phyloP scores from a whole-genome alignment of 2,113 vertebrate genomes.

The Piprites chloris region DNA sequence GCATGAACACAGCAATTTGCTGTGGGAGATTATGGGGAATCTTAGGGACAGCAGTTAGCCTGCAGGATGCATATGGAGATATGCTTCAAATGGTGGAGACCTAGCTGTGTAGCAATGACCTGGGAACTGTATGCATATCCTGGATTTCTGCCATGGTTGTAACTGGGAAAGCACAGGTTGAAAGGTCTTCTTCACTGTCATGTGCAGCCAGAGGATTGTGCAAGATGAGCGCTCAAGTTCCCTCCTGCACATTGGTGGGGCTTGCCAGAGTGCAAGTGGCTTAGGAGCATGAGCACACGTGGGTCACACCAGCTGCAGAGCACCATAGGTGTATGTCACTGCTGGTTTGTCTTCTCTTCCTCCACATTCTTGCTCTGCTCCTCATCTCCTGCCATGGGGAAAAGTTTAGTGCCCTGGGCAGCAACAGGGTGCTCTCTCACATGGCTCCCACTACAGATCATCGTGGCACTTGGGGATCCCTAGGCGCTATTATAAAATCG shows the following conservation, averaged over 20 bases:
- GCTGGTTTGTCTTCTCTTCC: not conserved
- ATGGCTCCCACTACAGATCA: fast-evolving
- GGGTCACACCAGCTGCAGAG: not conserved
- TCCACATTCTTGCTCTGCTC: not conserved
- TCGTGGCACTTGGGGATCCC: not conserved
- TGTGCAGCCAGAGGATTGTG: not conserved
- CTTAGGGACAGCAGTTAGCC: not conserved
- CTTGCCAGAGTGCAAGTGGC: not conserved
- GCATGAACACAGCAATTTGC: not conserved
- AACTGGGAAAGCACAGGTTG: not conserved
- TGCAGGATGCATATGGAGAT: not conserved
- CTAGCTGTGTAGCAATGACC: not conserved
- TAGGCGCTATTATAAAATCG: not conserved
- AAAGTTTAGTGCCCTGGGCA: not conserved
- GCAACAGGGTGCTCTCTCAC: not conserved
- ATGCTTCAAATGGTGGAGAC: not conserved
- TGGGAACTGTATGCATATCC: not conserved
- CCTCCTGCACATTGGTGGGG: fast-evolving
- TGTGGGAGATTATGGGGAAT: not conserved
- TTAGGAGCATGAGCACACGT: not conserved
- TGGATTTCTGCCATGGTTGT: not conserved
- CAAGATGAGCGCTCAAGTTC: not conserved
- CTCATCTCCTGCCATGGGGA: fast-evolving
- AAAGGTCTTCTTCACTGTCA: not conserved
- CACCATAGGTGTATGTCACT: not conserved